A percentile compares a stretch with the other conserved stretches of the same genome.
phyloP scores from a whole-genome alignment of 2,797 vertebrate species.

The Macropus fuliginosus region DNA sequence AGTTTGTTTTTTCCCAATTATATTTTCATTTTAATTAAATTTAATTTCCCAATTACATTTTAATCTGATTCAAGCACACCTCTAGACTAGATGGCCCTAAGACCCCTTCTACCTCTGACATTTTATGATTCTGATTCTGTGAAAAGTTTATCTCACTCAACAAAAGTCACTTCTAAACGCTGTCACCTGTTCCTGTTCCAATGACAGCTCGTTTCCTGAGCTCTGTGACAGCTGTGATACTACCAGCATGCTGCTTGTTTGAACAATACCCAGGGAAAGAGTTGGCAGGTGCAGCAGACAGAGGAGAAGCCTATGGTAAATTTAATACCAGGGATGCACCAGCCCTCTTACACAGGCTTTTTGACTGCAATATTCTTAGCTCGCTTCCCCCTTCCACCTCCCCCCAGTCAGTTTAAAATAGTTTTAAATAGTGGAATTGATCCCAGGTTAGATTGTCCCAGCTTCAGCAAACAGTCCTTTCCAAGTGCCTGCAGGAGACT shows the following conservation, averaged over 20 bases:
- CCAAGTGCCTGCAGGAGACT: not conserved
- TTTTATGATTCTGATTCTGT: not conserved
- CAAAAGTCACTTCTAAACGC: not conserved
- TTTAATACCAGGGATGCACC: not conserved
- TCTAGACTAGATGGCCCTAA: not conserved
- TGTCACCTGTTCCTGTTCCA: not conserved
- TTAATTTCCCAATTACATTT: not conserved
- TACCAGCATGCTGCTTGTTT: not conserved
- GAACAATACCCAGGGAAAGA: not conserved
- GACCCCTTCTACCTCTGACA: not conserved
- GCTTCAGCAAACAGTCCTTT: not conserved
- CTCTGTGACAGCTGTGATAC: conserved; percentile 19
- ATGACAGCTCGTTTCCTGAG: not conserved
- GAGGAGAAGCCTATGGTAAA: conserved; percentile 3
- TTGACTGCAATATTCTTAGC: conserved; percentile 1
- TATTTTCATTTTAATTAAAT: not conserved
- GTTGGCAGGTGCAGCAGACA: not conserved
- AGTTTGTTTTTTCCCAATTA: not conserved
- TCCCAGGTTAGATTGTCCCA: conserved; percentile 10
- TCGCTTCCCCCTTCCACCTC: conserved; percentile 25
- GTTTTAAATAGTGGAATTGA: not conserved
- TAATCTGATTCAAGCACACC: not conserved
- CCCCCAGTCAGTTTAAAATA: conserved; percentile 20
- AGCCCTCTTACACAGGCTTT: not conserved
- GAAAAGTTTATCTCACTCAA: not conserved